Conservation (phyloP, 1,140 invertebrate genomes). For the Campodea augens region DNA sequence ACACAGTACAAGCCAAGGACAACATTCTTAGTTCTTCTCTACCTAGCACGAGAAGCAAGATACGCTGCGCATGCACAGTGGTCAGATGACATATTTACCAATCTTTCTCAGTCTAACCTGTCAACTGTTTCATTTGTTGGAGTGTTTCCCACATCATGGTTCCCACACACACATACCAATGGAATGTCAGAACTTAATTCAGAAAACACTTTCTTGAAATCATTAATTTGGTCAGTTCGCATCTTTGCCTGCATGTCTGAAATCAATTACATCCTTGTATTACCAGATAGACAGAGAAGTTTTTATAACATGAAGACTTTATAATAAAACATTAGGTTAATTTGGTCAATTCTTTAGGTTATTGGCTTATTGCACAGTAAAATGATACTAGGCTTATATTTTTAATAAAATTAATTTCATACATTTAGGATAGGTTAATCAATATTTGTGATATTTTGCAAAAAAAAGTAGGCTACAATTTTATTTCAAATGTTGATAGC, state of each 20-base stretch:
- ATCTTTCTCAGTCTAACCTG: slow-evolving; percentile 11
- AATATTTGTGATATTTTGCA: too few relatives aligned
- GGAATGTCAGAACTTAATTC: slow-evolving; percentile 27
- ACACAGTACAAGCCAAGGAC: too few relatives aligned
- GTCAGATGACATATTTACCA: too few relatives aligned
- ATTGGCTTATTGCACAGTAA: not conserved
- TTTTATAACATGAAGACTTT: not conserved
- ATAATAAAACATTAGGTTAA: slow-evolving; percentile 2
- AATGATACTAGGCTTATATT: too few relatives aligned
- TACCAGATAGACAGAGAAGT: not conserved
- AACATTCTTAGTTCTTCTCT: too few relatives aligned
- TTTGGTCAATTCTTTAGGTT: not conserved
- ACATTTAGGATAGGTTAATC: too few relatives aligned
- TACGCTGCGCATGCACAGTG: too few relatives aligned
- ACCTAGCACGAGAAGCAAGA: too few relatives aligned
- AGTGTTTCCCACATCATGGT: slow-evolving; percentile 33
- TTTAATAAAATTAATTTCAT: too few relatives aligned
- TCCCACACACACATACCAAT: slow-evolving; percentile 34
- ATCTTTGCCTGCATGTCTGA: slow-evolving; percentile 12
- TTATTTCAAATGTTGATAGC: too few relatives aligned
- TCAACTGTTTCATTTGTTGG: slow-evolving; percentile 25
- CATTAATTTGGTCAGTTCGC: slow-evolving; percentile 22
- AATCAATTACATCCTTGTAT: slow-evolving; percentile 8
- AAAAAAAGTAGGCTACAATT: too few relatives aligned
- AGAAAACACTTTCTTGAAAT: slow-evolving; percentile 26